phyloP scores from a whole-genome alignment of 2,797 vertebrate genomes.

The Muscicapa striata region DNA sequence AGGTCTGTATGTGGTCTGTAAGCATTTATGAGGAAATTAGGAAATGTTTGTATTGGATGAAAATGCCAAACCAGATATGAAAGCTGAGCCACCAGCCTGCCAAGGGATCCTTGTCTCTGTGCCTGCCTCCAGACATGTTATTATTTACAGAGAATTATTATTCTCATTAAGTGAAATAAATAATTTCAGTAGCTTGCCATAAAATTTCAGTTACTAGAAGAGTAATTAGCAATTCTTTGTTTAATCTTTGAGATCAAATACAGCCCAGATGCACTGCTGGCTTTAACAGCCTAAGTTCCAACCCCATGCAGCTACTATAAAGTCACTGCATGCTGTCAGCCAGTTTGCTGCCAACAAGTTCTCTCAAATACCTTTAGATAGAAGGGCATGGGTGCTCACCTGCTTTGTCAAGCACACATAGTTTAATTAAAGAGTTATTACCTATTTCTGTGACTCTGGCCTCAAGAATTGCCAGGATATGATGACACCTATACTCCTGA shows the following conservation, averaged over 20 bases:
- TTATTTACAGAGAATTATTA: not conserved
- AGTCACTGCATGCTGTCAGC: accelerated
- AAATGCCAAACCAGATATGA: not conserved
- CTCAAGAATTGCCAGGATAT: not conserved
- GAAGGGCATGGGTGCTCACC: not conserved
- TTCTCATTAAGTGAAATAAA: not conserved
- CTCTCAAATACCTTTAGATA: not conserved
- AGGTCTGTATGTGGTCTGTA: not conserved
- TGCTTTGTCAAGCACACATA: not conserved
- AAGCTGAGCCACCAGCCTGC: not conserved
- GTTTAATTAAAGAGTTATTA: not conserved
- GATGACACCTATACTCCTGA: not conserved
- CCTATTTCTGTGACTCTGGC: not conserved
- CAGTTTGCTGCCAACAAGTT: not conserved
- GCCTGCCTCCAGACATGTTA: not conserved
- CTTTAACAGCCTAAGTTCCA: not conserved
- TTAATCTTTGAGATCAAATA: not conserved
- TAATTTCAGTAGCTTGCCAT: not conserved
- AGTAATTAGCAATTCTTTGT: not conserved
- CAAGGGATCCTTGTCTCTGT: not conserved
- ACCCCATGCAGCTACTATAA: not conserved
- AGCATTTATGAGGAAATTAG: not conserved
- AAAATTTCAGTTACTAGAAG: not conserved
- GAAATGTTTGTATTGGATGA: not conserved
- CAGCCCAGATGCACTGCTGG: not conserved